Conservation (phyloP, 2,113 vertebrate genomes). For the Eonycteris spelaea region DNA sequence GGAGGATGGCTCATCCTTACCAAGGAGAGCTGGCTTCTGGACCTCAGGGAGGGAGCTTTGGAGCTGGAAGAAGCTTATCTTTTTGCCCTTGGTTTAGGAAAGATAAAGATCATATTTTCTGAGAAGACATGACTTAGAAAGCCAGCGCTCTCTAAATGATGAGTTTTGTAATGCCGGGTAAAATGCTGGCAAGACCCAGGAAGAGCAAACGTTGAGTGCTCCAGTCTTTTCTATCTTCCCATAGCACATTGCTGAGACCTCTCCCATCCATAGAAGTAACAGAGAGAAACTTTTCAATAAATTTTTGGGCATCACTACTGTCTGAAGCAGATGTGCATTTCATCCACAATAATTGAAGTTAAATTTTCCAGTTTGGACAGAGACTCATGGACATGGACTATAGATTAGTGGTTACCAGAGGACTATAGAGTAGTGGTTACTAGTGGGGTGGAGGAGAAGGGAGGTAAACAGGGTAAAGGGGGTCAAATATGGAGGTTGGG, state of each 20-base stretch:
- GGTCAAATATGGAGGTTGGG: no score
- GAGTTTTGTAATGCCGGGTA: neutral
- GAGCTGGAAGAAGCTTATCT: neutral
- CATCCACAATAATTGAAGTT: neutral
- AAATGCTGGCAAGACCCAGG: neutral
- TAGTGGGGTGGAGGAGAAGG: no score
- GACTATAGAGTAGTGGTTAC: no score
- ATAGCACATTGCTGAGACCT: neutral
- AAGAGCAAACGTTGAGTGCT: neutral
- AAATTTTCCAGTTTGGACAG: conserved; percentile 50
- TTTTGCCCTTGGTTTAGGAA: neutral
- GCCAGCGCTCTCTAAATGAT: neutral
- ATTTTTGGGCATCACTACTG: neutral
- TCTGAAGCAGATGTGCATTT: neutral
- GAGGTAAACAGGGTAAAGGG: no score
- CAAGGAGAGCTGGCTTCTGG: neutral
- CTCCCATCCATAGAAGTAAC: neutral
- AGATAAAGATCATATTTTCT: neutral
- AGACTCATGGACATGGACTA: no score
- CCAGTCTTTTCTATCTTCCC: neutral
- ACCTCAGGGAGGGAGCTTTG: neutral
- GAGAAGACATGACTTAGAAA: neutral
- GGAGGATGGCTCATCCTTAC: neutral
- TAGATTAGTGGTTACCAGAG: no score
- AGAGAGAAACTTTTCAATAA: neutral